These are phyloP conservation scores for Acrossocheilus fasciatus DNA, from an alignment of 2,797 vertebrate species.

Conservation along the genomic window DNA sequence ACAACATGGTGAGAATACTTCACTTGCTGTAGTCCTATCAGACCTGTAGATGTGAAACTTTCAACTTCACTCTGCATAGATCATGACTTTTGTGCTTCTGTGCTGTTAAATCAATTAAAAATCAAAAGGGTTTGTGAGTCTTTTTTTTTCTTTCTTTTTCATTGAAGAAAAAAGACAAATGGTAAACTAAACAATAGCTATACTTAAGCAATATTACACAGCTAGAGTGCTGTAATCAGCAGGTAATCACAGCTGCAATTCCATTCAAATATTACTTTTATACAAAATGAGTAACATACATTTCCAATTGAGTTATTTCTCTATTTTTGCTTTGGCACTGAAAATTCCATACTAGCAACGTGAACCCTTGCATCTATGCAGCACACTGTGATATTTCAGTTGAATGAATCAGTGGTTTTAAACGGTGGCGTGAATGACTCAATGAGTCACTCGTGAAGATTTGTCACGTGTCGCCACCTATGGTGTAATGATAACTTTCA, in stretches of 20 bases:
- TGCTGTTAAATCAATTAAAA: background rate
- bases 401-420: background rate
- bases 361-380: background rate
- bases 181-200: background rate
- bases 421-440: background rate
- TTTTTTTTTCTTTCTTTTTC: background rate
- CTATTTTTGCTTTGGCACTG: background rate
- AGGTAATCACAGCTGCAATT: background rate
- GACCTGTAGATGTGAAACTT: background rate
- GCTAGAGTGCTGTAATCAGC: background rate
- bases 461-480: background rate
- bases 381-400: background rate
- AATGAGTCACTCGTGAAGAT: background rate
- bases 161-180: background rate
- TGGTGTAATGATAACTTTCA: background rate
- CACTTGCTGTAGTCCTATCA: background rate
- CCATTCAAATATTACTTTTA: background rate
- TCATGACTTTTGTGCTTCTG: background rate
- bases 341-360: background rate
- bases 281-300: background rate
- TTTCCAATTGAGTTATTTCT: background rate
- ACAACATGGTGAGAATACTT: background rate
- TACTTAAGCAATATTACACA: background rate
- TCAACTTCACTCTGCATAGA: background rate
- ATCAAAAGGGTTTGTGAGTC: too few relatives aligned